Evolutionary conservation across 1,140 invertebrate genomes (phyloP).

Genomic region (Adoxophyes honmai): DNA sequence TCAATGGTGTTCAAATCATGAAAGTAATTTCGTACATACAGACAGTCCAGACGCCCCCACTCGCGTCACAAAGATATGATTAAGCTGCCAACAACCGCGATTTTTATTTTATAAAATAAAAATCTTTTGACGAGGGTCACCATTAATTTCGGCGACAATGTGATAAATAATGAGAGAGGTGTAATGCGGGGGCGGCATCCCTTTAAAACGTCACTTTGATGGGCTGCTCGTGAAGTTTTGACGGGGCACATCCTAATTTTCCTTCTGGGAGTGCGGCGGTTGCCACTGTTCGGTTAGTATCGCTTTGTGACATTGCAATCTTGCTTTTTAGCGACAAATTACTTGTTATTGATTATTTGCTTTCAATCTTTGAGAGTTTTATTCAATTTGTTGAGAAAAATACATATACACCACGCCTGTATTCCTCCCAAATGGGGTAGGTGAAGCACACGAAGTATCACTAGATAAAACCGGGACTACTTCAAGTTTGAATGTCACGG

Average conservation of each 20-base stretch:
- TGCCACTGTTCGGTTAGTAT: slow-evolving; percentile 57
- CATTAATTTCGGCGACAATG: slow-evolving; percentile 75
- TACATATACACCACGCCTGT: too few species aligned
- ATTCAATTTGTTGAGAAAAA: too few species aligned
- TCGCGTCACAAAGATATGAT: slow-evolving; percentile 65
- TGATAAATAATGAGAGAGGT: slow-evolving; percentile 75
- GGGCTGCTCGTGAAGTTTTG: slow-evolving; percentile 69
- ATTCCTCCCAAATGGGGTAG: too few species aligned
- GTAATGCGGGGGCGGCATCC: slow-evolving; percentile 68
- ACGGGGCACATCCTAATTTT: slow-evolving; percentile 72
- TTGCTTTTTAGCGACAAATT: too few species aligned
- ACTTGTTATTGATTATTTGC: too few species aligned
- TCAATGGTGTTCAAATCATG: too few species aligned
- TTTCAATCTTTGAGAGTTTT: too few species aligned
- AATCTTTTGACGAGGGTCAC: slow-evolving; percentile 74
- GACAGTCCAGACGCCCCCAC: slow-evolving; percentile 26
- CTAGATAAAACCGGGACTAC: too few species aligned
- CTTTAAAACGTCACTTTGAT: slow-evolving; percentile 60
- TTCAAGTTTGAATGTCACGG: too few species aligned
- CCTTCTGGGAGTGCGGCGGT: slow-evolving; percentile 45
- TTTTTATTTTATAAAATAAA: slow-evolving; percentile 72
- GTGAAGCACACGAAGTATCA: too few species aligned
- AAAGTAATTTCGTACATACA: too few species aligned
- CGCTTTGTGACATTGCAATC: slow-evolving; percentile 56
- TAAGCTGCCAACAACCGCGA: slow-evolving; percentile 67